A percentile compares a stretch with the other conserved stretches of the same genome.
Evolutionary conservation across 2,113 vertebrate genomes (phyloP).

Genomic region (Ploceus nigricollis): DNA sequence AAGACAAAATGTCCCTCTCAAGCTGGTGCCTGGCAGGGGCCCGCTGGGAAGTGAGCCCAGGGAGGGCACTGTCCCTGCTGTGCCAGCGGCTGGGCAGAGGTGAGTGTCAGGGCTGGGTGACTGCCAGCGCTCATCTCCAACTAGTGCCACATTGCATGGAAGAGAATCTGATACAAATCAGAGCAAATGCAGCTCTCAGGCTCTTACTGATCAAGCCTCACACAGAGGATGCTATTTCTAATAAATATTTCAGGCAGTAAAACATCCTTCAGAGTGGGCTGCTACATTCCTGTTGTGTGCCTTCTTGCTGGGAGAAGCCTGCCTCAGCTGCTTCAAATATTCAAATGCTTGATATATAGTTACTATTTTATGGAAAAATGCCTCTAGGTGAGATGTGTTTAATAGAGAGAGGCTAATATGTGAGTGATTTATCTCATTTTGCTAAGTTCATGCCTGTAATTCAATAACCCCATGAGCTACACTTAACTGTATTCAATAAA

Average conservation of each 20-base stretch:
- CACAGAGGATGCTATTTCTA: background rate
- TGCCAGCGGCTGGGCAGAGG: background rate
- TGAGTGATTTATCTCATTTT: constrained; percentile 65
- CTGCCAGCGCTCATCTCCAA: accelerated
- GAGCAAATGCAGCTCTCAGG: background rate
- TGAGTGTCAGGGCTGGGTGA: background rate
- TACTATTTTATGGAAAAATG: constrained; percentile 36
- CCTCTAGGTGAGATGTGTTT: constrained; percentile 56
- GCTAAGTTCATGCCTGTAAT: constrained; percentile 43
- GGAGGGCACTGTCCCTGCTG: background rate
- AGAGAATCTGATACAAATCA: background rate
- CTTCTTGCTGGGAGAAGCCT: background rate
- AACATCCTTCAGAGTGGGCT: background rate
- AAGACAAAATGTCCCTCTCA: background rate
- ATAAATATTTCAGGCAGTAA: constrained; percentile 2
- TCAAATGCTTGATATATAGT: constrained; percentile 13
- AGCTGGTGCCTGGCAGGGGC: background rate
- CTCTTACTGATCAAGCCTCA: background rate
- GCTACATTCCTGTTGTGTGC: background rate
- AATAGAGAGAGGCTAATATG: constrained; percentile 56
- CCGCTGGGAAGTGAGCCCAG: accelerated
- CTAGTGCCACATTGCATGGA: background rate
- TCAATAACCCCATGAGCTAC: constrained; percentile 51
- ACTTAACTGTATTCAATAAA: constrained; percentile 55
- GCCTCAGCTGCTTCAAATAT: background rate